Percentiles rank a stretch among this genome's conserved stretches.
Conservation (phyloP, 2,113 vertebrate genomes). For the Vidua chalybeata region DNA sequence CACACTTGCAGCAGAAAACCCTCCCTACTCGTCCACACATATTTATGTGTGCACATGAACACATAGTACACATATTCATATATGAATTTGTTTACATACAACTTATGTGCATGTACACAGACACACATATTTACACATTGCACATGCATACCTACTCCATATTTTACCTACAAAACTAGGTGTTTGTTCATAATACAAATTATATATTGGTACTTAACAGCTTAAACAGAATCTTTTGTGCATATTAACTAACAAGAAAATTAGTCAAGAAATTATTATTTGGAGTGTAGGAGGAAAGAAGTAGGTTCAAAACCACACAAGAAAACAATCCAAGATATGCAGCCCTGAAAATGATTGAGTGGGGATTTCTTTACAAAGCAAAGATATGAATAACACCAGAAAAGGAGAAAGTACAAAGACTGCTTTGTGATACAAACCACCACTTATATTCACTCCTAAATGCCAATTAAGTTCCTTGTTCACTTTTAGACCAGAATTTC, state of each 20-base stretch:
- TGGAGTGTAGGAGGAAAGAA: background rate
- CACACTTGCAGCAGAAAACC: background rate
- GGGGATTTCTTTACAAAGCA: background rate
- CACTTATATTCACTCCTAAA: background rate
- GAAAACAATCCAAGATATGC: background rate
- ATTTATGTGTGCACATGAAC: background rate
- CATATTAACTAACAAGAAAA: background rate
- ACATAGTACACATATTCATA: background rate
- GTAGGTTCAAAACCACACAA: background rate
- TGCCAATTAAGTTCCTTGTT: background rate
- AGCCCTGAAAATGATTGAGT: background rate
- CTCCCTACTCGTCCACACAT: rapidly evolving
- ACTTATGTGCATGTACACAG: background rate
- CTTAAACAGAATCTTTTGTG: background rate
- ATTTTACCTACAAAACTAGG: background rate
- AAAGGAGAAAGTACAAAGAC: background rate
- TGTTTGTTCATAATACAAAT: background rate
- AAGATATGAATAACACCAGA: background rate
- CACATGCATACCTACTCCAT: background rate
- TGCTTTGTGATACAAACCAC: background rate
- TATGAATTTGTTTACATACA: background rate
- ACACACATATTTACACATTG: background rate
- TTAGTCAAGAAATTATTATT: background rate
- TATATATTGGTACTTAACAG: background rate
- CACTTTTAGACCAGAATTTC: background rate